Evolutionary conservation across 2,888 invertebrate genomes (phyloP).

Genomic region (Tetramorium bicarinatum): DNA sequence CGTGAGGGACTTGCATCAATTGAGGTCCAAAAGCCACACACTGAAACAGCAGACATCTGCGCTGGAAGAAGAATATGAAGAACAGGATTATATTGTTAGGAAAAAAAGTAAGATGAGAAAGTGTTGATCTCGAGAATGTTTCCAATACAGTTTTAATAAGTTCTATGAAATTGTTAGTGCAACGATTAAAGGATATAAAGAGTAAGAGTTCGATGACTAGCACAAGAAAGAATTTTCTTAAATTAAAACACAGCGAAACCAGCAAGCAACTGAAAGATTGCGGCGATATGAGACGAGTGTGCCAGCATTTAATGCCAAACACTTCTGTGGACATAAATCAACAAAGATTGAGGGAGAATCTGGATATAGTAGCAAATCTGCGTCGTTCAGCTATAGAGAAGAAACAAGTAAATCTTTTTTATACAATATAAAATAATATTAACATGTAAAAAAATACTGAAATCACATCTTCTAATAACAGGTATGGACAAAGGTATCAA

Average conservation of each 20-base stretch:
- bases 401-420: slow-evolving; percentile 75
- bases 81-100: slow-evolving; percentile 76
- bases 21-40: slow-evolving; percentile 69
- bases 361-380: slow-evolving; percentile 76
- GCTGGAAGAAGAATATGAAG: slow-evolving; percentile 75
- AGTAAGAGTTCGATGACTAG: slow-evolving; percentile 64
- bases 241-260: slow-evolving; percentile 77
- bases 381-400: slow-evolving; percentile 77
- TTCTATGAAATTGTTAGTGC: slow-evolving; percentile 66
- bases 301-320: slow-evolving; percentile 80
- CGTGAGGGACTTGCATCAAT: slow-evolving; percentile 67
- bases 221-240: slow-evolving; percentile 75
- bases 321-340: slow-evolving; percentile 75
- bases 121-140: background rate
- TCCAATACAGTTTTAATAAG: background rate
- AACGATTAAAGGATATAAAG: slow-evolving; percentile 74
- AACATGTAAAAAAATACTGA: background rate
- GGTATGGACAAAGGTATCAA: slow-evolving; percentile 78
- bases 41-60: slow-evolving; percentile 72
- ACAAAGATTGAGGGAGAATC: slow-evolving; percentile 75
- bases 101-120: slow-evolving; percentile 77
- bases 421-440: background rate
- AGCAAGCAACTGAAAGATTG: slow-evolving; percentile 77
- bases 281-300: slow-evolving; percentile 79
- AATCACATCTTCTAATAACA: slow-evolving; percentile 61